A percentile compares a stretch with the other conserved stretches of the same genome.
phyloP scores from a whole-genome alignment of 2,888 invertebrate species.

The Limnephilus lunatus region DNA sequence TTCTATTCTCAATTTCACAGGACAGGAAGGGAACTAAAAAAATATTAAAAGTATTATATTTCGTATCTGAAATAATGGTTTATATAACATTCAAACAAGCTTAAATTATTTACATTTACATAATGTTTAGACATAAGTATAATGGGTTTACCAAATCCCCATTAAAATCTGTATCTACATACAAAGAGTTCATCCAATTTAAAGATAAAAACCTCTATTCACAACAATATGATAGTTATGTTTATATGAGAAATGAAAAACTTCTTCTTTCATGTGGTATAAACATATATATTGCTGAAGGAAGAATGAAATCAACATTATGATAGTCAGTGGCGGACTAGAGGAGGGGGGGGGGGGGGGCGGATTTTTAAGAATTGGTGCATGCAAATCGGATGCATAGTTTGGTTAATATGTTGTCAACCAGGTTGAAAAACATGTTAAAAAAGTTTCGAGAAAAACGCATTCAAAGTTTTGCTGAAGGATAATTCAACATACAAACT shows the following conservation, averaged over 20 bases:
- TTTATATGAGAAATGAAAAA: neutral
- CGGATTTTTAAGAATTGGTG: no score
- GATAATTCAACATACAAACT: no score
- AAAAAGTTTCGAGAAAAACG: no score
- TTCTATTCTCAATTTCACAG: neutral
- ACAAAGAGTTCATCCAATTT: neutral
- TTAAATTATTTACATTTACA: slow-evolving; percentile 57
- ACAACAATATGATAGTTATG: neutral
- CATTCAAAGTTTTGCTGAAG: no score
- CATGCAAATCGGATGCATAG: no score
- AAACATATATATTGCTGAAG: neutral
- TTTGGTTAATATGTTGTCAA: no score
- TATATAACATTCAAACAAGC: slow-evolving; percentile 62
- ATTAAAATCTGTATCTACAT: neutral
- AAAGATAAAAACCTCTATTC: neutral
- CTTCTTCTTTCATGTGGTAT: neutral
- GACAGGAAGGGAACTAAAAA: neutral
- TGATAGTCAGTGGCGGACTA: no score
- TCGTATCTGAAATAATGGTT: slow-evolving; percentile 59
- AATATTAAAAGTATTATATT: neutral
- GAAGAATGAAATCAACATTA: neutral
- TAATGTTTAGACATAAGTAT: slow-evolving; percentile 22
- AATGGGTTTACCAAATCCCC: slow-evolving; percentile 35
- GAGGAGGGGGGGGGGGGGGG: no score
- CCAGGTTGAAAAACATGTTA: no score